These are phyloP conservation scores for Lepus townsendii DNA, from an alignment of 2,797 vertebrate genomes.

Conservation along the genomic window DNA sequence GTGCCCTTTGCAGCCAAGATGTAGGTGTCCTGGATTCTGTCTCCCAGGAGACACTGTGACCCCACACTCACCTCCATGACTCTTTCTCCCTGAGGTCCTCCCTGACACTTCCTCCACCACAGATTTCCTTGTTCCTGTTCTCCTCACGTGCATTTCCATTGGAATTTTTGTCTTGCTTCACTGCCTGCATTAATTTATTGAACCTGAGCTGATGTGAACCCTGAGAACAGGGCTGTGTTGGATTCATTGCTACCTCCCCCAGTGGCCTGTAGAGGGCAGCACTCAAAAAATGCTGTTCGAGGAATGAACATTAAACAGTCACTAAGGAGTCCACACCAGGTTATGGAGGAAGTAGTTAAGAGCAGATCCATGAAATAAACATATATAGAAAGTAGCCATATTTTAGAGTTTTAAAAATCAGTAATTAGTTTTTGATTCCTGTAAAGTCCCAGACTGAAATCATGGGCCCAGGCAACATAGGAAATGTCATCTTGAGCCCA, in stretches of 20 bases:
- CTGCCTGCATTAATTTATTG: not conserved
- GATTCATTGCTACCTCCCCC: not conserved
- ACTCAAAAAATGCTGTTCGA: not conserved
- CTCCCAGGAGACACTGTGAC: not conserved
- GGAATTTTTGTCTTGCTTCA: not conserved
- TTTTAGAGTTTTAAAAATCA: not conserved
- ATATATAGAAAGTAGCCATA: not conserved
- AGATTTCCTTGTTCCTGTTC: not conserved
- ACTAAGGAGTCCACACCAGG: not conserved
- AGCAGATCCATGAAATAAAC: not conserved
- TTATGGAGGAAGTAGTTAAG: not conserved
- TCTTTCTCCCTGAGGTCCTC: not conserved
- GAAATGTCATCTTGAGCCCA: not conserved
- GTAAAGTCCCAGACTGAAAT: not conserved
- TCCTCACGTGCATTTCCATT: not conserved
- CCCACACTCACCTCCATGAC: not conserved
- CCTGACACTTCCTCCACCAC: not conserved
- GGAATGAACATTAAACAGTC: not conserved
- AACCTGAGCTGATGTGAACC: not conserved
- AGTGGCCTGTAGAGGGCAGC: not conserved
- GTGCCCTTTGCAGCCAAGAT: not conserved
- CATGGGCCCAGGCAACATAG: not conserved
- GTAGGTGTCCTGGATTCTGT: not conserved
- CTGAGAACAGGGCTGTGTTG: not conserved
- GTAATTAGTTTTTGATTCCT: slow-evolving; percentile 50